Base-by-base conservation (phyloP, 2,888 invertebrate genomes). In the Troglohyphantes excavatus region DNA sequence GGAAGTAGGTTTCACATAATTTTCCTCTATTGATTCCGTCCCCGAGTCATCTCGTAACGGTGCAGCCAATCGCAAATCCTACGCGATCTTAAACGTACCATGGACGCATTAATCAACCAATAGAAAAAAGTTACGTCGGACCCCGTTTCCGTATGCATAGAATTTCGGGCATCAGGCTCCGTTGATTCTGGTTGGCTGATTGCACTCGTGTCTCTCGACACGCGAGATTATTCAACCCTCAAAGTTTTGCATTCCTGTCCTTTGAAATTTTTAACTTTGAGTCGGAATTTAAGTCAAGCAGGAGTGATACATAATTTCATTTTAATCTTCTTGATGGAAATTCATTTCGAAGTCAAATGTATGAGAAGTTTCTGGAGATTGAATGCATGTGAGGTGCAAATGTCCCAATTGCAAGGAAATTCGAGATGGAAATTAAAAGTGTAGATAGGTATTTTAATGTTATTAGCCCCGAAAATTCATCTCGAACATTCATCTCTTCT, bases 91-190 rank as follows among this genome's bases (percentile, higher is more conserved):
- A 53, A 53, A 53, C 53, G 53, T 13, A 53, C 53, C 53, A n/a
- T n/a, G 53, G 39, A 13, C 17, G n/a, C 53, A 53, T 53, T 53
- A 53, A 53, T 53, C 53, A 53, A 53, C 53, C n/a, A n/a, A 13
- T n/a, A 5, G 5, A 17, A n/a, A 53, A 53, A 46, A 53, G n/a
- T 17, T n/a, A n/a, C 5, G 13, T 13, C n/a, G 13, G 3, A n/a
- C n/a, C 53, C n/a, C 53, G 17, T 53, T 53, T 53, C 53, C 53
- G 53, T 53, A 53, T 53, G 53, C 53, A 53, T 53, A n/a, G 53
- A n/a, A 53, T 53, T 53, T n/a, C 17, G 53, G 53, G 53, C 5
- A 53, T 53, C 53, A 53, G 53, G 53, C 17, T 53, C 17, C n/a
- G n/a, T 1, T 53, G n/a, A n/a, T 53, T 53, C 53, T 33, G 13